Evolutionary conservation across 1,140 invertebrate genomes (phyloP).

Genomic region (Wasmannia auropunctata): DNA sequence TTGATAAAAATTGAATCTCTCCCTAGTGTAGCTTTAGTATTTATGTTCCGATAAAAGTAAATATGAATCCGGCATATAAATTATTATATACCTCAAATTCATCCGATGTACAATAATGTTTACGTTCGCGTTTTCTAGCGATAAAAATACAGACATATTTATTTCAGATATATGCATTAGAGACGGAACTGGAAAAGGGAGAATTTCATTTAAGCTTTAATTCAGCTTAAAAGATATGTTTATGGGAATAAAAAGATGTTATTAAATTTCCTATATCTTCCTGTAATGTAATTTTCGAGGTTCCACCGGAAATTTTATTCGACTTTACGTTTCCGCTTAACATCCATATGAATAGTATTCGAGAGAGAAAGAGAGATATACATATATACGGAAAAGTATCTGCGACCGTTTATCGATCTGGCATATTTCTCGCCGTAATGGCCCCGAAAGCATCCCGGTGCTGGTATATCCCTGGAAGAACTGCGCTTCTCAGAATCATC

Average conservation of each 20-base stretch:
- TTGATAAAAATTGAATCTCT: constrained; percentile 30
- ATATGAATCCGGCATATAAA: constrained; percentile 27
- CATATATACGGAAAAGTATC: constrained; percentile 45
- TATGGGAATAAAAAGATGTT: background rate
- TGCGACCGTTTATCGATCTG: constrained; percentile 44
- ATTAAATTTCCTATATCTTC: constrained; percentile 28
- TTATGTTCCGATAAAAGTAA: constrained; percentile 45
- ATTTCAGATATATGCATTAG: background rate
- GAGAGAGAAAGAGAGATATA: background rate
- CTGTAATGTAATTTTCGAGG: constrained; percentile 8
- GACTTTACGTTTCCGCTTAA: constrained; percentile 15
- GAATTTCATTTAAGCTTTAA: background rate
- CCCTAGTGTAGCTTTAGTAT: constrained; percentile 28
- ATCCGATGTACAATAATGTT: background rate
- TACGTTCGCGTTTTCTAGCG: background rate
- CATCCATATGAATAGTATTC: background rate
- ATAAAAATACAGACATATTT: background rate
- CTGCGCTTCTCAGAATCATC: constrained; percentile 29
- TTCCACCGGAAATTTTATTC: constrained; percentile 33
- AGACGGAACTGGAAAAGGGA: background rate
- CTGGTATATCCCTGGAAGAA: background rate
- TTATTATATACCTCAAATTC: constrained; percentile 11
- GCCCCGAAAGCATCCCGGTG: constrained; percentile 4
- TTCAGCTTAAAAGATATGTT: background rate
- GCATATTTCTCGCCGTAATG: constrained; percentile 51